Conservation (phyloP, 1,140 invertebrate species). For the Hormaphis cornu region DNA sequence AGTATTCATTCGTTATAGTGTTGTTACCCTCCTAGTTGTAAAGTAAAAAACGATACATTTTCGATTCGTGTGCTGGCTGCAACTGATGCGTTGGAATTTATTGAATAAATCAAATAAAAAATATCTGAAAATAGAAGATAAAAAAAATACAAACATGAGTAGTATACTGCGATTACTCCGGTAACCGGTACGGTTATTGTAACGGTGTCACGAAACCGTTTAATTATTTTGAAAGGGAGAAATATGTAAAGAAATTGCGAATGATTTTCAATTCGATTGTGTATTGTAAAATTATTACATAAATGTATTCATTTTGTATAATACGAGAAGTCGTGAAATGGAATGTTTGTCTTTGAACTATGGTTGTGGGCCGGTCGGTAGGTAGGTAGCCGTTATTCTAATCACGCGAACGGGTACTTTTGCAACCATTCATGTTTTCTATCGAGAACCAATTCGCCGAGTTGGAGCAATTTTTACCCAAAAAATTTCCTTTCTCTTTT, state of each 20-base stretch:
- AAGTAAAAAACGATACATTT: no score
- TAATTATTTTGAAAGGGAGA: neutral
- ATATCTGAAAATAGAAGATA: no score
- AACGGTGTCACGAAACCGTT: neutral
- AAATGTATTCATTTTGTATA: no score
- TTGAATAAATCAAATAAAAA: no score
- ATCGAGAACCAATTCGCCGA: neutral
- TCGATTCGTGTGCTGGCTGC: no score
- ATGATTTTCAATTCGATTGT: neutral
- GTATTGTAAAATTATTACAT: neutral
- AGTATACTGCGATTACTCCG: no score
- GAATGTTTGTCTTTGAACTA: neutral
- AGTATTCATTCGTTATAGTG: no score
- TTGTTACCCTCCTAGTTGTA: no score
- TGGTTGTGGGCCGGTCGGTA: no score
- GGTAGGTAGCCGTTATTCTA: slow-evolving; percentile 6
- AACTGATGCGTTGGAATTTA: no score
- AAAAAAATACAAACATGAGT: no score
- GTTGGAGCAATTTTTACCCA: neutral
- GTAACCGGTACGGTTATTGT: no score
- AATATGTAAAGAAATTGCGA: neutral
- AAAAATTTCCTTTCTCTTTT: slow-evolving; percentile 10
- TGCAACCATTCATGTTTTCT: neutral
- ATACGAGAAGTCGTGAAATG: slow-evolving; percentile 2
- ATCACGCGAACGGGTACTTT: neutral